Percentiles rank a stretch among this genome's conserved stretches.
Conservation (phyloP, 2,888 invertebrate species). For the Cremastinae sp. region DNA sequence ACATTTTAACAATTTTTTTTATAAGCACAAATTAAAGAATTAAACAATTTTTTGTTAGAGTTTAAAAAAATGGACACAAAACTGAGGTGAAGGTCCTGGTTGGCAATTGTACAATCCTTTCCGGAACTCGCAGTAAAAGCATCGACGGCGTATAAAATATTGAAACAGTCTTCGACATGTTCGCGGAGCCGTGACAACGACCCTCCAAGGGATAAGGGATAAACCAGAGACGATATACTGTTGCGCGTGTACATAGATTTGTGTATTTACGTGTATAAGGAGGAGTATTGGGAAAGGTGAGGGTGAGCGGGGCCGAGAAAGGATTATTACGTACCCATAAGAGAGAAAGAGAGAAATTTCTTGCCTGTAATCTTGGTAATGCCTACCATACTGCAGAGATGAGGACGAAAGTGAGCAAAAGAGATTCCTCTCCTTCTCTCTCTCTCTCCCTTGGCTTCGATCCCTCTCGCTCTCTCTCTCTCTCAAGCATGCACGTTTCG, state of each 20-base stretch:
- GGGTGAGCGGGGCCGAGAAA: slow-evolving; percentile 58
- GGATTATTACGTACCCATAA: slow-evolving; percentile 69
- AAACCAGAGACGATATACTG: slow-evolving; percentile 47
- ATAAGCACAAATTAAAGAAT: no score
- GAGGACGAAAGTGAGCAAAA: slow-evolving; percentile 60
- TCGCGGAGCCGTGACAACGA: slow-evolving; percentile 58
- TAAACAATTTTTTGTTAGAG: no score
- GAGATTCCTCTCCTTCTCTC: slow-evolving; percentile 33
- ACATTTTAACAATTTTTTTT: no score
- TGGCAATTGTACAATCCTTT: background rate
- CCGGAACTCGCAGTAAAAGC: background rate
- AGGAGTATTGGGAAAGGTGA: slow-evolving; percentile 37
- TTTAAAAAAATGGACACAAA: no score
- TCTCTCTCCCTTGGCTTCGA: background rate
- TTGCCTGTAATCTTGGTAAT: slow-evolving; percentile 75
- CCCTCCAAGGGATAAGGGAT: slow-evolving; percentile 63
- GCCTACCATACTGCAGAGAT: slow-evolving; percentile 69
- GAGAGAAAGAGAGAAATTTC: slow-evolving; percentile 44
- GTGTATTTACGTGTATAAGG: slow-evolving; percentile 14
- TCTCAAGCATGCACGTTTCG: slow-evolving; percentile 61
- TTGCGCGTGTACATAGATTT: slow-evolving; percentile 21
- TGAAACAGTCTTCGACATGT: slow-evolving; percentile 28
- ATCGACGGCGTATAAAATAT: slow-evolving; percentile 32
- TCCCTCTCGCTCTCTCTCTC: slow-evolving; percentile 27
- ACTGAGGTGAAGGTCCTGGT: no score